phyloP scores from a whole-genome alignment of 1,140 invertebrate genomes.

The Augochlora pura region DNA sequence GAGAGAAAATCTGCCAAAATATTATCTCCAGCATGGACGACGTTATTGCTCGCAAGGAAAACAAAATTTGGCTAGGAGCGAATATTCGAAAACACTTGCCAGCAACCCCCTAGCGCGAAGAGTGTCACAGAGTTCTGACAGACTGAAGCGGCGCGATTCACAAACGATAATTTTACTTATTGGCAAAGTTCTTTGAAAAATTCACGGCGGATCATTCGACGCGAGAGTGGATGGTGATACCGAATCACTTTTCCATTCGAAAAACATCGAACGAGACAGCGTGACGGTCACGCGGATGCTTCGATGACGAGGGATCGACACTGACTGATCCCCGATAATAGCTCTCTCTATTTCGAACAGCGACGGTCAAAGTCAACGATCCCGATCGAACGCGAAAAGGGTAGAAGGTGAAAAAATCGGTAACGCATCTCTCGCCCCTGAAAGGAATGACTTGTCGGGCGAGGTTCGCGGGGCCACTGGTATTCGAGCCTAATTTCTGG shows the following conservation, averaged over 20 bases:
- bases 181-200: no score
- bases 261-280: background rate
- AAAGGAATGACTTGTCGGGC: constrained; percentile 38
- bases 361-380: constrained; percentile 37
- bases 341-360: constrained; percentile 29
- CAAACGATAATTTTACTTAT: no score
- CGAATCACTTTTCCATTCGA: background rate
- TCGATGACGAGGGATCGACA: constrained; percentile 44
- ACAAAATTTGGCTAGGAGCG: no score
- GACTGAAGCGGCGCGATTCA: no score
- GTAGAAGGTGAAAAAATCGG: background rate
- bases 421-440: background rate
- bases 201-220: background rate
- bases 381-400: constrained; percentile 29
- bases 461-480: constrained; percentile 53
- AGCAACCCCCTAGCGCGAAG: background rate
- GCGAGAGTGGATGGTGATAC: background rate
- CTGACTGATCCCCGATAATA: constrained; percentile 39
- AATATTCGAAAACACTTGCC: background rate
- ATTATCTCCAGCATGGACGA: no score
- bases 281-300: constrained; percentile 2
- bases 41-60: no score
- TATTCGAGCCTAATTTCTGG: constrained; percentile 50
- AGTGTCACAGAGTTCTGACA: no score
- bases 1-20: no score